Percentiles rank a stretch among this genome's conserved stretches.
phyloP scores from a whole-genome alignment of 2,888 invertebrate genomes.

The Epirrhoe alternata region DNA sequence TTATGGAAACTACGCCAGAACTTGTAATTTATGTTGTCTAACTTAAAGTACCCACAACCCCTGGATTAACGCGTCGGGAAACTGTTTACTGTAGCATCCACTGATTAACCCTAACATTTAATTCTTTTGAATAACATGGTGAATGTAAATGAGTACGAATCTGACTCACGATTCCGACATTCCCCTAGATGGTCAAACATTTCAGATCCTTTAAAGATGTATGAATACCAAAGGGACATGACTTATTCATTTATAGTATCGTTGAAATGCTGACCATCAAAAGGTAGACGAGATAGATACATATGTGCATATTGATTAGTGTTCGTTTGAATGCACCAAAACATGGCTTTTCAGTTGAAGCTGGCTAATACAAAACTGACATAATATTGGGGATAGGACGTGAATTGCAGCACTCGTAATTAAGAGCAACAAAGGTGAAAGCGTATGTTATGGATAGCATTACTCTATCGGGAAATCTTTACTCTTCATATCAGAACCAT shows the following conservation, averaged over 20 bases:
- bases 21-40: conserved; percentile 43
- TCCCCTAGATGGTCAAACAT: too few species aligned
- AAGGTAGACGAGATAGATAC: background rate
- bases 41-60: conserved; percentile 40
- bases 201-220: too few species aligned
- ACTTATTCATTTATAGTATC: background rate
- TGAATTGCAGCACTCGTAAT: background rate
- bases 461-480: background rate
- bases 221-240: too few species aligned
- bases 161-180: too few species aligned
- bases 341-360: background rate
- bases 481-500: too few species aligned
- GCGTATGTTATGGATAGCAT: background rate
- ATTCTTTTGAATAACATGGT: background rate
- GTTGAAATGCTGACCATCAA: background rate
- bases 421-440: background rate
- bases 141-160: background rate
- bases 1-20: conserved; percentile 39
- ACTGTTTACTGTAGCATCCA: conserved; percentile 10
- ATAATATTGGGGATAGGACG: background rate
- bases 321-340: background rate
- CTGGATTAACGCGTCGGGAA: conserved; percentile 35
- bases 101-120: conserved; percentile 1
- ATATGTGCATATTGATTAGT: background rate
- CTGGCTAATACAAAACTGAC: background rate